These are phyloP conservation scores for Heliconius ethilla DNA, from an alignment of 2,888 invertebrate genomes.

Conservation along the genomic window DNA sequence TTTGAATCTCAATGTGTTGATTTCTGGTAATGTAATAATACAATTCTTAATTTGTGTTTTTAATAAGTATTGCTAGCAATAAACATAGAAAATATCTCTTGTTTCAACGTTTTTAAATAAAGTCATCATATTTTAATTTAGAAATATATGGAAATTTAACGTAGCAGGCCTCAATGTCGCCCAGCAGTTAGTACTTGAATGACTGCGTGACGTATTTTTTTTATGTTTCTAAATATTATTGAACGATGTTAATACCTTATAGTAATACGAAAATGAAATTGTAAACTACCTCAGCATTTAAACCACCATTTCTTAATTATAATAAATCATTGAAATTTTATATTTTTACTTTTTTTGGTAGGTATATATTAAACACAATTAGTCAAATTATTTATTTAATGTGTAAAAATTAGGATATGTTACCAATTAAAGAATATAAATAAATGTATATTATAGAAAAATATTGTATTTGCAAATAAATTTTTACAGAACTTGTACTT, in stretches of 20 bases:
- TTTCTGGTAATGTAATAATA: background rate
- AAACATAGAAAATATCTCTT: background rate
- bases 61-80: background rate
- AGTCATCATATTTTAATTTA: too few species aligned
- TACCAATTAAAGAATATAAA: constrained; percentile 19
- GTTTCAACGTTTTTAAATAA: background rate
- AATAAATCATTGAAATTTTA: background rate
- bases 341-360: background rate
- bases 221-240: too few species aligned
- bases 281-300: constrained; percentile 17
- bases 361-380: background rate
- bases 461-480: constrained; percentile 15
- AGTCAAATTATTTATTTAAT: constrained; percentile 27
- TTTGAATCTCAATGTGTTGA: background rate
- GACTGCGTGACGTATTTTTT: too few species aligned
- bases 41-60: background rate
- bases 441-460: constrained; percentile 11
- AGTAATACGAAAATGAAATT: background rate
- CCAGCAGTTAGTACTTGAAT: too few species aligned
- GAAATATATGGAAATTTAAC: too few species aligned
- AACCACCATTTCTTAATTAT: background rate
- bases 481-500: constrained; percentile 20
- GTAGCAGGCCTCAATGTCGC: too few species aligned
- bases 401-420: constrained; percentile 18
- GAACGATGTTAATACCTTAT: too few species aligned